These are phyloP conservation scores for Onchidella celtica DNA, from an alignment of 2,888 invertebrate species.

Conservation along the genomic window DNA sequence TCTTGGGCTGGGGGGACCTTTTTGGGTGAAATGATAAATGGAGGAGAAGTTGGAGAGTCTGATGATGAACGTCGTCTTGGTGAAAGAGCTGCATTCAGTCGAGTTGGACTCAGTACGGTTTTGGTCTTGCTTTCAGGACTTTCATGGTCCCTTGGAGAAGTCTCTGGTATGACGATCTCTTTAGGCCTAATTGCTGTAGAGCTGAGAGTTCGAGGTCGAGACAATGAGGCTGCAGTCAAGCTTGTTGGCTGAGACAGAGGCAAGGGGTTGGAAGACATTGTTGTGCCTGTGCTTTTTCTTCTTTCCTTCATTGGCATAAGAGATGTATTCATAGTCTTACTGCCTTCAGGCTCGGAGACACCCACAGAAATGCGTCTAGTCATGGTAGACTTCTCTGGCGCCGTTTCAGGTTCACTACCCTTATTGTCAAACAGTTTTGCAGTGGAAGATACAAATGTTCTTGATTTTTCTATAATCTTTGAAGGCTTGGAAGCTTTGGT, in stretches of 20 bases:
- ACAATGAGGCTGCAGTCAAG: neutral
- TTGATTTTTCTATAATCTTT: slow-evolving; percentile 25
- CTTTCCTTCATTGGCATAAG: slow-evolving; percentile 38
- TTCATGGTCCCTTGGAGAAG: slow-evolving; percentile 8
- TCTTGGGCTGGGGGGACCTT: slow-evolving; percentile 18
- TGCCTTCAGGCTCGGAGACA: neutral
- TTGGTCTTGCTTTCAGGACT: slow-evolving; percentile 12
- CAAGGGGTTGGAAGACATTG: neutral
- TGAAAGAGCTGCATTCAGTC: slow-evolving; percentile 46
- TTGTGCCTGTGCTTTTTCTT: slow-evolving; percentile 28
- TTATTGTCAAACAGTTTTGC: slow-evolving; percentile 52
- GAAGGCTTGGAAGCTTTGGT: slow-evolving; percentile 25
- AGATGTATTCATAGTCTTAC: slow-evolving; percentile 24
- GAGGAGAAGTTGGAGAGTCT: slow-evolving; percentile 39
- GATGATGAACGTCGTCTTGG: slow-evolving; percentile 38
- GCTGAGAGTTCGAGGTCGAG: slow-evolving; percentile 4
- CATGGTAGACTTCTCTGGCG: neutral
- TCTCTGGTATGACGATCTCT: neutral
- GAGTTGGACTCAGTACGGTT: slow-evolving; percentile 7
- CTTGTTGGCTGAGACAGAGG: slow-evolving; percentile 31
- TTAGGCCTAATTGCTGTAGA: neutral
- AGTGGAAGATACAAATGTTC: slow-evolving; percentile 40
- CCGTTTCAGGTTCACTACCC: neutral
- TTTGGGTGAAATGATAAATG: slow-evolving; percentile 41
- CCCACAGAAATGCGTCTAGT: slow-evolving; percentile 16